These are phyloP conservation scores for Amblyopsis hoosieri DNA, from an alignment of 2,797 vertebrate genomes.

Conservation along the genomic window DNA sequence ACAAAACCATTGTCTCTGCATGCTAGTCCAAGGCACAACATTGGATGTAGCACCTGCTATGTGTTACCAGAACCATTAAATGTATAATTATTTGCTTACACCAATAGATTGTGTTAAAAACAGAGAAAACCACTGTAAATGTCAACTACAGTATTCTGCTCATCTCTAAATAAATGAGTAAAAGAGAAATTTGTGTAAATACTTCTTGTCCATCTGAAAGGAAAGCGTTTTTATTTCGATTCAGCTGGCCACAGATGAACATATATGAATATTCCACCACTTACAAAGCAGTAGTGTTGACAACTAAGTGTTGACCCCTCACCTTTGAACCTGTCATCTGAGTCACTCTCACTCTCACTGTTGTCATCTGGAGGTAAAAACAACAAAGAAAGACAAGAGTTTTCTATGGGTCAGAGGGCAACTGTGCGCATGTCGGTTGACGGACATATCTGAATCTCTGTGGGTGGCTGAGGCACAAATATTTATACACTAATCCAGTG, in stretches of 20 bases:
- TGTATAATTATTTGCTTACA: neutral
- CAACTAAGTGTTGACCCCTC: slow-evolving; percentile 61
- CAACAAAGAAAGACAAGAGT: slow-evolving; percentile 53
- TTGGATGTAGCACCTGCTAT: no score
- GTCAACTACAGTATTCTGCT: neutral
- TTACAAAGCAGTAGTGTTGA: slow-evolving; percentile 17
- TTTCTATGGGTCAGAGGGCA: slow-evolving; percentile 52
- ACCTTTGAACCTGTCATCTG: slow-evolving; percentile 99
- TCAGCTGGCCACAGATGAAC: slow-evolving; percentile 5
- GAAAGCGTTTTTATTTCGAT: slow-evolving; percentile 21
- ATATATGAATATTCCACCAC: slow-evolving; percentile 15
- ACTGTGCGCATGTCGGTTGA: slow-evolving; percentile 43
- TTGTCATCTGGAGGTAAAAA: slow-evolving; percentile 91
- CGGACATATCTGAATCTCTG: slow-evolving; percentile 28
- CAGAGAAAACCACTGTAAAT: slow-evolving; percentile 10
- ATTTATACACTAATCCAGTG: slow-evolving; percentile 53
- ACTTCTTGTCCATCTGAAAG: slow-evolving; percentile 12
- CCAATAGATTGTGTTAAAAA: slow-evolving; percentile 13
- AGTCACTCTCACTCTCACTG: slow-evolving; percentile 99
- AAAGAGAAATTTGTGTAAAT: slow-evolving; percentile 21
- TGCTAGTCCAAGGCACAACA: neutral
- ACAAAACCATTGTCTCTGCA: no score
- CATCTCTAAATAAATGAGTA: slow-evolving; percentile 5
- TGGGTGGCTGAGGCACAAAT: slow-evolving; percentile 48
- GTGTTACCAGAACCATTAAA: no score